Conservation (phyloP, 2,113 vertebrate species). For the Noctilio leporinus region DNA sequence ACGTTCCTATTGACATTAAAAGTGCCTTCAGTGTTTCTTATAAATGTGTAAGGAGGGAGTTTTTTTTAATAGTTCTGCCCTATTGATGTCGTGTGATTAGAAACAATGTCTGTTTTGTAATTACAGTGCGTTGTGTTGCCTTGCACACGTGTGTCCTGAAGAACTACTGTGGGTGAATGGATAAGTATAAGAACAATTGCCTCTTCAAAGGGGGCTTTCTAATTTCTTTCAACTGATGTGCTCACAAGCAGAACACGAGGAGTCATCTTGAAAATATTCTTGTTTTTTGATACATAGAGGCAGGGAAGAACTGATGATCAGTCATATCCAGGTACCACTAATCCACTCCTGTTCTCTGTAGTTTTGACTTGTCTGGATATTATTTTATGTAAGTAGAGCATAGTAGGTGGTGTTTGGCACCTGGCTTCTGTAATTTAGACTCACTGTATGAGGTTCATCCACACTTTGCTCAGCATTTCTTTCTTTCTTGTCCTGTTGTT, state of each 20-base stretch:
- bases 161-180: background rate
- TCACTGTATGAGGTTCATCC: background rate
- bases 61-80: background rate
- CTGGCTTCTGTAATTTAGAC: background rate
- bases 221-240: background rate
- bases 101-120: background rate
- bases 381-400: background rate
- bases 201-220: background rate
- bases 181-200: background rate
- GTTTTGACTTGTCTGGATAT: background rate
- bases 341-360: background rate
- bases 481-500: background rate
- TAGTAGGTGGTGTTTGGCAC: background rate
- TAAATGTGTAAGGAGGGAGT: background rate
- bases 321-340: background rate
- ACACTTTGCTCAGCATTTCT: background rate
- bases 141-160: background rate
- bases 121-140: background rate
- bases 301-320: accelerated
- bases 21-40: background rate
- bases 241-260: background rate
- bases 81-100: background rate
- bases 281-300: background rate
- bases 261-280: background rate
- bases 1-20: background rate